These are phyloP conservation scores for Chauna torquata DNA, from an alignment of 2,113 vertebrate genomes.

Conservation along the genomic window DNA sequence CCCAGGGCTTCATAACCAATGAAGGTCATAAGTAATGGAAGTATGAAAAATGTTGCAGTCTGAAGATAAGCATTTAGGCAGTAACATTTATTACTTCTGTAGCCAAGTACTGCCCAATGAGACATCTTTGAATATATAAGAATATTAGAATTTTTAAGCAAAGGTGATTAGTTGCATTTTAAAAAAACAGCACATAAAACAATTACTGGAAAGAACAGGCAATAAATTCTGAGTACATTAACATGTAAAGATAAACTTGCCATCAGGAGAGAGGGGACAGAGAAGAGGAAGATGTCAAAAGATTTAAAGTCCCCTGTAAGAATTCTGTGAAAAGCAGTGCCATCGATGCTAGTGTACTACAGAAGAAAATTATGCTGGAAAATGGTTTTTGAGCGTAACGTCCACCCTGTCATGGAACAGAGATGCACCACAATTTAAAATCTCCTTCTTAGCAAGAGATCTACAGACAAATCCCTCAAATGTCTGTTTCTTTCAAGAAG, in stretches of 20 bases:
- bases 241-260: not conserved
- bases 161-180: not conserved
- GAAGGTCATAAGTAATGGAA: not conserved
- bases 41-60: not conserved
- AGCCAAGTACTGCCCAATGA: not conserved
- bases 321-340: not conserved
- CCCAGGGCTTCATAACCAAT: not conserved
- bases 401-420: not conserved
- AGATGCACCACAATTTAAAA: not conserved
- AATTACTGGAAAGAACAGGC: not conserved
- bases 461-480: not conserved
- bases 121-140: accelerated
- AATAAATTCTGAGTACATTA: not conserved
- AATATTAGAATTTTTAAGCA: not conserved
- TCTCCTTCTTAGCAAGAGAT: not conserved
- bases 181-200: not conserved
- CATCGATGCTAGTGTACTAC: not conserved
- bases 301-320: not conserved
- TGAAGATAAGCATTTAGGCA: not conserved
- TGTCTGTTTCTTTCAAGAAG: not conserved
- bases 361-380: not conserved
- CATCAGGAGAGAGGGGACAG: not conserved
- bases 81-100: not conserved
- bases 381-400: accelerated
- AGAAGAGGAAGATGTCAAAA: too few relatives aligned